Evolutionary conservation across 1,140 invertebrate species (phyloP).

Genomic region (Charaxes varanes): DNA sequence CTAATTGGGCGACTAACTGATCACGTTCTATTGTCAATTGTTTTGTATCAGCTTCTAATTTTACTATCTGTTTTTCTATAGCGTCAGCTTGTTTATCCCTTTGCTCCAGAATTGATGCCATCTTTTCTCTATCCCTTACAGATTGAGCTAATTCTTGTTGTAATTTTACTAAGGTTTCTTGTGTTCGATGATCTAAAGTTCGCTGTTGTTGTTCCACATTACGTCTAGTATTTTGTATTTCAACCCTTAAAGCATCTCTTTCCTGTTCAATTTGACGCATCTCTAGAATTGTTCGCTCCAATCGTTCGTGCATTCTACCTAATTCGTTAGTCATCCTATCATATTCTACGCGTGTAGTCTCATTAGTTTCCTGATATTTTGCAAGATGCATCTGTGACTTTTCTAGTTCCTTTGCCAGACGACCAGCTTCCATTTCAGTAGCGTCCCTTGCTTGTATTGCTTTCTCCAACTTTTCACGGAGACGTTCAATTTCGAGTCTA

Average conservation of each 20-base stretch:
- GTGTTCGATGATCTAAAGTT: slow-evolving; percentile 76
- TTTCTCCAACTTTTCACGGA: slow-evolving; percentile 91
- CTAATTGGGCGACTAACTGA: slow-evolving; percentile 89
- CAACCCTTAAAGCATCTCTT: slow-evolving; percentile 79
- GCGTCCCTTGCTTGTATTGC: slow-evolving; percentile 84
- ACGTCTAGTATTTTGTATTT: slow-evolving; percentile 79
- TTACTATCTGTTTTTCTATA: slow-evolving; percentile 87
- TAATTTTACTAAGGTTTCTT: slow-evolving; percentile 78
- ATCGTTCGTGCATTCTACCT: slow-evolving; percentile 83
- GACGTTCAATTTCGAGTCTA: slow-evolving; percentile 84
- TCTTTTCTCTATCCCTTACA: slow-evolving; percentile 82
- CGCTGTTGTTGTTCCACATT: slow-evolving; percentile 80
- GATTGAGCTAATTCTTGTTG: slow-evolving; percentile 83
- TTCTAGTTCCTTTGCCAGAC: slow-evolving; percentile 89
- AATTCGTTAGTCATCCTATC: slow-evolving; percentile 88
- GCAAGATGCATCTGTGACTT: slow-evolving; percentile 87
- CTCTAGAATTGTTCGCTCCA: slow-evolving; percentile 81
- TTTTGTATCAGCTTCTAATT: slow-evolving; percentile 88
- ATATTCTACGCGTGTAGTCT: slow-evolving; percentile 86
- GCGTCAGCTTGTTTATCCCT: slow-evolving; percentile 86
- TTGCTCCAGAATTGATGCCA: slow-evolving; percentile 82
- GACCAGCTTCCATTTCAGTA: slow-evolving; percentile 88
- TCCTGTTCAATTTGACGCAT: slow-evolving; percentile 81
- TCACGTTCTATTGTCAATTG: slow-evolving; percentile 89
- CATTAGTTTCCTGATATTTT: slow-evolving; percentile 87